Base-by-base conservation (phyloP, 2,888 invertebrate species). In the Heliconius aoede region DNA sequence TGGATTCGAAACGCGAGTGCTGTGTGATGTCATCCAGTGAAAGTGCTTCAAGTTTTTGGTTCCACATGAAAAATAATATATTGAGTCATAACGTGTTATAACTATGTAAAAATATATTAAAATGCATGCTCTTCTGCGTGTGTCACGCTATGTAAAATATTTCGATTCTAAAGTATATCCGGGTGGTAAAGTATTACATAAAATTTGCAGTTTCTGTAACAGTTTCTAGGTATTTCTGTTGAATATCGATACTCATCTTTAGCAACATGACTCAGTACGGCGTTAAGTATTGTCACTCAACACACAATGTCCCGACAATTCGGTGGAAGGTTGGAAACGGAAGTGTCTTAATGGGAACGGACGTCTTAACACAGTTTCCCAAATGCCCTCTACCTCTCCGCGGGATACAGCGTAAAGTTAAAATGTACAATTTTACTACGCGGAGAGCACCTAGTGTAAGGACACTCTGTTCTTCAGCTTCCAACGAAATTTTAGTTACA, bases 1-100 rank as follows among this genome's bases (percentile, higher is more conserved):
- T 73, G 30, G 40, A 77, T 55, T 62, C 69, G 61, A 72, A 75
- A 76, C 28, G 76, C 55, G 69, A 62, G 58, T 64, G n/a, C n/a
- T n/a, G 55, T 36, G 40, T 77, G 77, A 77, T 62, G 77, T 77
- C 77, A 77, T 32, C 7, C 58, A 28, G 74, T 69, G 77, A 77
- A 77, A 74, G 64, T 71, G 40, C 58, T 71, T 58, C 28, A 58
- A 62, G n/a, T 40, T 58, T 77, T 64, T 55, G 55, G 74, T 58
- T 74, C 69, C 71, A 64, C 77, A 30, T 51, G 55, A 40, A 65
- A 24, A 32, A 30, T 4, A 30, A 30, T 13, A 26, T 40, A 61
- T 72, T 72, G 72, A 72, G 72, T 72, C 72, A 72, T 72, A 72
- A 32, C 28, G 26, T 72, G 32, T 58, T 58, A 69, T 69, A n/a